These are phyloP conservation scores for Climacteris rufus DNA, from an alignment of 2,113 vertebrate species.

Conservation along the genomic window DNA sequence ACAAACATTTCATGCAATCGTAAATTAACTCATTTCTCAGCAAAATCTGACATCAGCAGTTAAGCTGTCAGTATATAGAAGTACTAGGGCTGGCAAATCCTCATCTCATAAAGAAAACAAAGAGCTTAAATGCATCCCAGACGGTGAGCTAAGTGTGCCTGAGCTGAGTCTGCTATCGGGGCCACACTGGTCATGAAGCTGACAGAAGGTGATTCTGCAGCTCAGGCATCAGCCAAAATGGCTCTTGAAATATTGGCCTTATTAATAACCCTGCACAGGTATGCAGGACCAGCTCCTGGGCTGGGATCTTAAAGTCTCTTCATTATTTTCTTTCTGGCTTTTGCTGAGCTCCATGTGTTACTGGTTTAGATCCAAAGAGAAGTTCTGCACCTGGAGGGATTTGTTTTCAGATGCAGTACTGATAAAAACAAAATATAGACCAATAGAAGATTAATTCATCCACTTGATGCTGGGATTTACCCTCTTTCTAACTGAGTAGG, in stretches of 20 bases:
- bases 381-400: not conserved
- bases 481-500: not conserved
- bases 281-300: not conserved
- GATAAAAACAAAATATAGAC: not conserved
- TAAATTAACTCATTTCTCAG: constrained; percentile 68
- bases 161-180: not conserved
- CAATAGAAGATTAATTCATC: not conserved
- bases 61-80: constrained; percentile 47
- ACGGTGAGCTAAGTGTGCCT: constrained; percentile 7
- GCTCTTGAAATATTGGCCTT: not conserved
- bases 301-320: not conserved
- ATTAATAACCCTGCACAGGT: not conserved
- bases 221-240: not conserved
- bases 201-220: not conserved
- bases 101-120: constrained; percentile 35
- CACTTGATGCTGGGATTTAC: not conserved
- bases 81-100: constrained; percentile 13
- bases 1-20: constrained; percentile 53
- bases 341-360: not conserved
- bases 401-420: not conserved
- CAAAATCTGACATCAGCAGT: constrained; percentile 56
- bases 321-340: not conserved
- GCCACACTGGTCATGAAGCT: not conserved
- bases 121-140: constrained; percentile 13
- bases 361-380: not conserved